Conservation (phyloP, 2,797 vertebrate genomes). For the Microtus agrestis region DNA sequence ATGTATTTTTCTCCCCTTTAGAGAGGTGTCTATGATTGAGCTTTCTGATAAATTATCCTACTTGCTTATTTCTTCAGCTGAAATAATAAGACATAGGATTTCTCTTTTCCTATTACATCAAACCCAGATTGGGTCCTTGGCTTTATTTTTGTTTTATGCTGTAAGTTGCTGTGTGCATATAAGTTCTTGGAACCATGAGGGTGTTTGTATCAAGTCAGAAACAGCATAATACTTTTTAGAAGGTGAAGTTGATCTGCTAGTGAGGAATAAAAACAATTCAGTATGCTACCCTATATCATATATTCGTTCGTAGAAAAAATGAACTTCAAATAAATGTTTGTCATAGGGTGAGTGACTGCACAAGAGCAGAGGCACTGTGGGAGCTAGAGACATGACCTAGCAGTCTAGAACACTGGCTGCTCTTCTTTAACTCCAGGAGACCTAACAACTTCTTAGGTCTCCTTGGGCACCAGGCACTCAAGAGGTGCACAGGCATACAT, state of each 20-base stretch:
- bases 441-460: neutral
- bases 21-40: neutral
- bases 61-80: neutral
- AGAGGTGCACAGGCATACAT: neutral
- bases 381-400: neutral
- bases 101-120: neutral
- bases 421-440: neutral
- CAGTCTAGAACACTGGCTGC: neutral
- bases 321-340: neutral
- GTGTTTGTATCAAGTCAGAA: neutral
- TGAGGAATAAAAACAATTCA: neutral
- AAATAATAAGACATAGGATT: neutral
- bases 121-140: neutral
- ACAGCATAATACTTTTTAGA: neutral
- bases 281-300: no score
- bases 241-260: neutral
- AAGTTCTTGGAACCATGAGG: neutral
- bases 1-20: neutral
- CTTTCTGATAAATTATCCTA: neutral
- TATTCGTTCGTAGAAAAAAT: neutral
- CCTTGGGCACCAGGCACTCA: neutral
- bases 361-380: neutral
- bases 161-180: neutral
- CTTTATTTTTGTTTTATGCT: neutral
- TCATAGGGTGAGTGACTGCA: neutral